Evolutionary conservation across 2,888 invertebrate genomes (phyloP).

Genomic region (Microchrysa polita): DNA sequence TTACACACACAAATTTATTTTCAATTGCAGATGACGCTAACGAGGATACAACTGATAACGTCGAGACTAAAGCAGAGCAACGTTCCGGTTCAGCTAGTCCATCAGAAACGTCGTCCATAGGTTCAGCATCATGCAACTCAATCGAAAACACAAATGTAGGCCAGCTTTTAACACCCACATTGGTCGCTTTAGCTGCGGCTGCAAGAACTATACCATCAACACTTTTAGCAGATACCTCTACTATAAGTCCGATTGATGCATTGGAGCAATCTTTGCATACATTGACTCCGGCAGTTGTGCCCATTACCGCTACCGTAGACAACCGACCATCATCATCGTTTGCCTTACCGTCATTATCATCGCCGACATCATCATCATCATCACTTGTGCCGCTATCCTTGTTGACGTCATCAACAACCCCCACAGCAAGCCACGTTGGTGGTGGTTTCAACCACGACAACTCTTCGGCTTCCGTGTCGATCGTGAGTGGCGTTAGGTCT

Average conservation of each 20-base stretch:
- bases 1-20: not conserved
- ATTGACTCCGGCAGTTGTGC: not conserved
- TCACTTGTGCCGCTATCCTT: not conserved
- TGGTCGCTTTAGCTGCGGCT: conserved; percentile 50
- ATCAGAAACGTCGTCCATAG: conserved; percentile 45
- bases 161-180: conserved; percentile 48
- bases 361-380: conserved; percentile 28
- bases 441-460: not conserved
- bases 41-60: conserved; percentile 45
- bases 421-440: not conserved
- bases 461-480: not conserved
- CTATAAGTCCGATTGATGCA: conserved; percentile 15
- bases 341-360: conserved; percentile 12
- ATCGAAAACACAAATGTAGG: conserved; percentile 48
- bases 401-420: conserved; percentile 16
- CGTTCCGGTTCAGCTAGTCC: conserved; percentile 50
- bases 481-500: not conserved
- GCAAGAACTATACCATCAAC: not conserved
- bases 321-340: not conserved
- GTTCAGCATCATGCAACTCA: conserved; percentile 43
- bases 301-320: not conserved
- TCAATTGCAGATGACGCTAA: conserved; percentile 49
- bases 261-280: conserved; percentile 10
- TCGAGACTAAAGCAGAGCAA: conserved; percentile 41
- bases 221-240: conserved; percentile 26